Evolutionary conservation across 2,888 invertebrate genomes (phyloP).

Genomic region (Zelleria hepariella): DNA sequence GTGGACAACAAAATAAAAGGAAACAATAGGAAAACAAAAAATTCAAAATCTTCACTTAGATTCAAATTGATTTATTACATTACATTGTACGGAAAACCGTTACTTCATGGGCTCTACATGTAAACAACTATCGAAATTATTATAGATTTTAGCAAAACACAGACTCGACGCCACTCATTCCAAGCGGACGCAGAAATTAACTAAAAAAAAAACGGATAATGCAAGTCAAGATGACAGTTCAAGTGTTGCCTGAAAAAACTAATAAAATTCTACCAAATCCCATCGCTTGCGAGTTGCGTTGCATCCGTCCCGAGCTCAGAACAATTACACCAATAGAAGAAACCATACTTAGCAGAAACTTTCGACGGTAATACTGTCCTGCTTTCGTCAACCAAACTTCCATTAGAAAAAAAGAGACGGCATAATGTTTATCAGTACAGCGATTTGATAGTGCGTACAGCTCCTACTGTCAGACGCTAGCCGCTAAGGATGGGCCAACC

Average conservation of each 20-base stretch:
- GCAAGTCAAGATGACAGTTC: conserved; percentile 1
- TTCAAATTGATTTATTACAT: neutral
- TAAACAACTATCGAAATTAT: neutral
- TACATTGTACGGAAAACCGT: neutral
- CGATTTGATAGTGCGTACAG: no score
- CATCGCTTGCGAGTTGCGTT: no score
- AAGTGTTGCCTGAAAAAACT: neutral
- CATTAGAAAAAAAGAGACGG: no score
- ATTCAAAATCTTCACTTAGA: neutral
- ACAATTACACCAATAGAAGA: no score
- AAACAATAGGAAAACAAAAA: neutral
- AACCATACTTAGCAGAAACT: no score
- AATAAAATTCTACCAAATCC: neutral
- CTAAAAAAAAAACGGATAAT: neutral
- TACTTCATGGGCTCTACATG: neutral
- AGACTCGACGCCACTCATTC: neutral
- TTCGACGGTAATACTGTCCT: no score
- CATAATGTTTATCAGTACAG: no score
- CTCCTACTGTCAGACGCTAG: no score
- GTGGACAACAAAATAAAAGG: conserved; percentile 1
- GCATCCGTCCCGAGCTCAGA: no score
- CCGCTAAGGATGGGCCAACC: no score
- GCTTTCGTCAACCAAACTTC: no score
- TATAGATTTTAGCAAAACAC: neutral
- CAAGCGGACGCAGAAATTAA: neutral